Conservation (phyloP, 2,113 vertebrate species). For the Pteruthius melanotis region DNA sequence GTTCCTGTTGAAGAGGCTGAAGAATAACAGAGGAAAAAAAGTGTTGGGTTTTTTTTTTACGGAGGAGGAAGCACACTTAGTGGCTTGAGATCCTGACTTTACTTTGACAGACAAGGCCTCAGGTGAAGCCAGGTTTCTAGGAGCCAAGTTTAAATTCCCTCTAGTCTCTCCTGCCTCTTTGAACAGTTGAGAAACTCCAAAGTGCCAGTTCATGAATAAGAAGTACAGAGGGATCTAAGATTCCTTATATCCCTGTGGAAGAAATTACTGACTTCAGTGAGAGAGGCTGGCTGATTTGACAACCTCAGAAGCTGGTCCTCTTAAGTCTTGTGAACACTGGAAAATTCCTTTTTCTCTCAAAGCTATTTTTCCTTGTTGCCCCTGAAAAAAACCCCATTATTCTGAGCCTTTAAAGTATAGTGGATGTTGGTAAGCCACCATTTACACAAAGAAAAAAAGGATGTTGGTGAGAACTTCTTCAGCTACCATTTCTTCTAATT, state of each 20-base stretch:
- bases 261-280: conserved; percentile 2
- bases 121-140: neutral
- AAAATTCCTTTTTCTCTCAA: neutral
- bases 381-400: neutral
- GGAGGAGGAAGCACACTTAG: neutral
- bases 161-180: neutral
- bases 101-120: neutral
- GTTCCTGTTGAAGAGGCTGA: neutral
- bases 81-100: neutral
- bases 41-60: neutral
- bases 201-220: neutral
- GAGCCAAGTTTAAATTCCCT: neutral
- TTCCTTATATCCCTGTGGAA: neutral
- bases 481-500: neutral
- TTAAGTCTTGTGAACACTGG: neutral
- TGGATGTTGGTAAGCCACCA: neutral
- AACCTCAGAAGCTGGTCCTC: neutral
- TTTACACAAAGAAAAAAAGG: neutral
- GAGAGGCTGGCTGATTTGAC: neutral
- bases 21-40: neutral
- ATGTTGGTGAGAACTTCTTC: neutral
- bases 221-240: neutral
- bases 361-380: neutral
- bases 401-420: neutral
- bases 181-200: neutral